Conservation (phyloP, 2,888 invertebrate species). For the Cryptus armator region DNA sequence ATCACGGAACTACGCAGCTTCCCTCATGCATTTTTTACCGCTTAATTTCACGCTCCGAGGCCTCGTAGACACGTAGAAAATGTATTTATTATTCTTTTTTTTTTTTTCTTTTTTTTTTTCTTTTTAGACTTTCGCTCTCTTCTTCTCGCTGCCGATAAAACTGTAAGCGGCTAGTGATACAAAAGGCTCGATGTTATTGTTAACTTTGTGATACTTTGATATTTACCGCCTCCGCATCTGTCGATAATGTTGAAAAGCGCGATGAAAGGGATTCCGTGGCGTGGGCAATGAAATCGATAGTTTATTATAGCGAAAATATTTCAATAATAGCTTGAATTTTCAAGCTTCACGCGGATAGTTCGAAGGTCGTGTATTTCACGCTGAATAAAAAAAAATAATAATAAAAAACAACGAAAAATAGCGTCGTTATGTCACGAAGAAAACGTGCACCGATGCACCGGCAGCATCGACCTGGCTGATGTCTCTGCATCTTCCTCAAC, state of each 20-base stretch:
- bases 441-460: conserved; percentile 39
- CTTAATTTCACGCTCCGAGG: conserved; percentile 50
- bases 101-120: conserved; percentile 10
- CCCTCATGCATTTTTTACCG: conserved; percentile 47
- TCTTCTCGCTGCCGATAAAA: background rate
- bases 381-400: background rate
- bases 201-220: conserved; percentile 44
- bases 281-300: conserved; percentile 17
- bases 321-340: background rate
- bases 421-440: conserved; percentile 20
- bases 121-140: background rate
- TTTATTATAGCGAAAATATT: conserved; percentile 5
- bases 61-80: conserved; percentile 7
- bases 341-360: background rate
- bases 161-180: background rate
- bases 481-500: conserved; percentile 79
- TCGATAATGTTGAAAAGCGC: conserved; percentile 22
- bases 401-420: conserved; percentile 10
- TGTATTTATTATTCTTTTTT: conserved; percentile 4
- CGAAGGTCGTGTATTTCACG: background rate
- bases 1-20: conserved; percentile 20
- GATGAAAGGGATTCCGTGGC: background rate
- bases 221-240: conserved; percentile 9
- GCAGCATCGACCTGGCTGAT: conserved; percentile 40
- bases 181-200: conserved; percentile 15